Evolutionary conservation across 2,888 invertebrate species (phyloP).

Genomic region (Lasioglossum calceatum): DNA sequence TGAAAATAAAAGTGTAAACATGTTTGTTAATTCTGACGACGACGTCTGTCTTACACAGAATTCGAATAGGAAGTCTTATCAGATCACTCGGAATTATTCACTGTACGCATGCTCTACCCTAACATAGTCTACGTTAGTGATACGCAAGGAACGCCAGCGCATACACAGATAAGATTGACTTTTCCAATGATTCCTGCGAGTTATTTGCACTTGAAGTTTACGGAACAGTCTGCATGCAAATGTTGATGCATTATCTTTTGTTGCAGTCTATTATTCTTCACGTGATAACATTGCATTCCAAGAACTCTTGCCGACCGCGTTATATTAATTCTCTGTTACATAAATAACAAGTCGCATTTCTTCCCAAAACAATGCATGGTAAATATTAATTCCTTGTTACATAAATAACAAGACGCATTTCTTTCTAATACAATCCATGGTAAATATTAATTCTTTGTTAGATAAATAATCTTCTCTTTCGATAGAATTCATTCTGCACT

Average conservation of each 20-base stretch:
- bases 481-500: background rate
- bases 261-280: background rate
- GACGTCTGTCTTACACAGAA: too few relatives aligned
- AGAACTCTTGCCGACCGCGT: background rate
- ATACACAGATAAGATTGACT: constrained; percentile 23
- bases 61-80: background rate
- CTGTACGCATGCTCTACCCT: background rate
- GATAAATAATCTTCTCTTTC: background rate
- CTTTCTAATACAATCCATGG: background rate
- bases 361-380: background rate
- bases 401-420: background rate
- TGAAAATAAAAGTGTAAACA: background rate
- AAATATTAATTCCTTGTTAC: too few relatives aligned
- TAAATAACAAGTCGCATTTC: background rate
- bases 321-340: too few relatives aligned
- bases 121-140: background rate
- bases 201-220: constrained; percentile 6
- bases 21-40: background rate
- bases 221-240: background rate
- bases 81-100: background rate
- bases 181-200: background rate
- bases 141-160: background rate
- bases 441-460: too few relatives aligned
- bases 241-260: background rate
- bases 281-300: background rate